Conservation (phyloP, 2,113 vertebrate species). For the Prolemur simus region DNA sequence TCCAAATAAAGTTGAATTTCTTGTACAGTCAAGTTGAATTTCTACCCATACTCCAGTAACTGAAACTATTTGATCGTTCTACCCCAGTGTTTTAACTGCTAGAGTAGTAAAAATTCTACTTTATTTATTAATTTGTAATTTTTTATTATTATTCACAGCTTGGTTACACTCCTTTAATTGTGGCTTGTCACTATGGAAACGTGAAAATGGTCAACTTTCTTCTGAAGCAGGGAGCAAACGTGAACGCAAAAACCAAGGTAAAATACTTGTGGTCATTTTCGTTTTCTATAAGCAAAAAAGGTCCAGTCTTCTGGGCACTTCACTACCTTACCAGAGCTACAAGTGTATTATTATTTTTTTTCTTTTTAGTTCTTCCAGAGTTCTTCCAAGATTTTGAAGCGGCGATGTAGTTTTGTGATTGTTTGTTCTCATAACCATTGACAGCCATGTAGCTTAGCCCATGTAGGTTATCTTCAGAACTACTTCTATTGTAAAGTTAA, state of each 20-base stretch:
- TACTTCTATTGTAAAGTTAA: neutral
- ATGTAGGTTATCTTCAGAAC: neutral
- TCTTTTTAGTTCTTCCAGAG: neutral
- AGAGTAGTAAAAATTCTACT: neutral
- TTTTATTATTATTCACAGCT: conserved; percentile 86
- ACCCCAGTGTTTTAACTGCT: neutral
- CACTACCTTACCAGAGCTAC: neutral
- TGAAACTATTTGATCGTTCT: neutral
- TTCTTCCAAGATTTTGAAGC: conserved; percentile 43
- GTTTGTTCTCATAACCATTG: neutral
- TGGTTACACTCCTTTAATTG: conserved; percentile 96
- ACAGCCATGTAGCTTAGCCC: neutral
- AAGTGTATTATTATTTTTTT: neutral
- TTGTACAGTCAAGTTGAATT: neutral
- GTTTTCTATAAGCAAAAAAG: neutral
- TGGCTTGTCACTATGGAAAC: conserved; percentile 98
- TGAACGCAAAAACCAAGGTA: conserved; percentile 97
- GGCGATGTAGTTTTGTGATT: neutral
- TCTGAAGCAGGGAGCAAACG: conserved; percentile 93
- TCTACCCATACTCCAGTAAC: neutral
- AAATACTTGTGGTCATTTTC: conserved; percentile 48
- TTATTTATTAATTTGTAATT: neutral
- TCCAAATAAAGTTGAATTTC: neutral
- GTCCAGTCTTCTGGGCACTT: neutral
- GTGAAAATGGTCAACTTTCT: conserved; percentile 98